These are phyloP conservation scores for Tenthredo amoena DNA, from an alignment of 2,888 invertebrate genomes.

Conservation along the genomic window DNA sequence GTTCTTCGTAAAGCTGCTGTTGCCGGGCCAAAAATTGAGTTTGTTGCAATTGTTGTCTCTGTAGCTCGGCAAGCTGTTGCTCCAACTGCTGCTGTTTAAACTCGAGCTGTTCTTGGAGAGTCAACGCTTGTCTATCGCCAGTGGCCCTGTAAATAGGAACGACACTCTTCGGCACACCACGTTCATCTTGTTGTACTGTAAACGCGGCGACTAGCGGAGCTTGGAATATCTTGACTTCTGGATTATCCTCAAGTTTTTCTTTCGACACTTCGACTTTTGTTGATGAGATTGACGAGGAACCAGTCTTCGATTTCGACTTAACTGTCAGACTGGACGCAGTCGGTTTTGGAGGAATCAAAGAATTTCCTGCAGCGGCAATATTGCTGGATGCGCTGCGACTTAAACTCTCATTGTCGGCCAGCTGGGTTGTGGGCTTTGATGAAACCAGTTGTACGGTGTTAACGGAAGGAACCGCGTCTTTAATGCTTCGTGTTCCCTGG, in stretches of 20 bases:
- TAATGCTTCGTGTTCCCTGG: conserved; percentile 61
- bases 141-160: conserved; percentile 84
- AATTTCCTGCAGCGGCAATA: conserved; percentile 68
- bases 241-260: conserved; percentile 69
- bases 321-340: conserved; percentile 63
- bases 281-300: conserved; percentile 74
- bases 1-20: conserved; percentile 82
- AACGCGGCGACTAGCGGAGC: conserved; percentile 92
- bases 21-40: conserved; percentile 85
- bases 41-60: conserved; percentile 85
- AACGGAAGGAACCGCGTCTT: conserved; percentile 36
- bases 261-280: conserved; percentile 81
- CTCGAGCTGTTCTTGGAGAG: conserved; percentile 79
- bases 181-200: conserved; percentile 90
- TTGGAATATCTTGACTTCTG: conserved; percentile 89
- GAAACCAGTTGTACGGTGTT: conserved; percentile 61
- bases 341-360: conserved; percentile 68
- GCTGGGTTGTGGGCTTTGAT: conserved; percentile 60
- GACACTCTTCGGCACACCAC: conserved; percentile 89
- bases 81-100: conserved; percentile 86
- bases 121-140: conserved; percentile 72
- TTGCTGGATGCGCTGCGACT: conserved; percentile 67
- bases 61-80: conserved; percentile 84
- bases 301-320: conserved; percentile 50
- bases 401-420: conserved; percentile 64